Evolutionary conservation across 1,140 invertebrate genomes (phyloP).

Genomic region (Marisa cornuarietis): DNA sequence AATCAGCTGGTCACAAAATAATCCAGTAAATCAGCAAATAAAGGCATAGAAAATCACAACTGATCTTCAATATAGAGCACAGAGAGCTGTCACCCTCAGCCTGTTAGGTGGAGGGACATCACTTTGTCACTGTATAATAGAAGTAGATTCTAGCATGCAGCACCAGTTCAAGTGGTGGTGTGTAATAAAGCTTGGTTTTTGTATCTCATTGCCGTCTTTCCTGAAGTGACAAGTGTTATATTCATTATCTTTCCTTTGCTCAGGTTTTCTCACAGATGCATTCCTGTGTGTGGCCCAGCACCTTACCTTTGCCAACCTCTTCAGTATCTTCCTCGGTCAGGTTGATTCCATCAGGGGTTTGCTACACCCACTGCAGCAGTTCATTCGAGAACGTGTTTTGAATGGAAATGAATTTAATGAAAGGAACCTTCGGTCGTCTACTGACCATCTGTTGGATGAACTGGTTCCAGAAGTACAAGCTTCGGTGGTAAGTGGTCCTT

Average conservation of each 20-base stretch:
- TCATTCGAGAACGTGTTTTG: slow-evolving; percentile 57
- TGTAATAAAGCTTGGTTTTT: too few relatives aligned
- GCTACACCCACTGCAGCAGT: slow-evolving; percentile 53
- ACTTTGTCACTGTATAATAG: too few relatives aligned
- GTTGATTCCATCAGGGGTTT: slow-evolving; percentile 53
- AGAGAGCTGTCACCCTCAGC: too few relatives aligned
- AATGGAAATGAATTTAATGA: slow-evolving; percentile 46
- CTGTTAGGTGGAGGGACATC: too few relatives aligned
- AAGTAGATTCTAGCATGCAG: too few relatives aligned
- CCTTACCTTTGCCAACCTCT: slow-evolving; percentile 67
- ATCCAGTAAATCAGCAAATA: too few relatives aligned
- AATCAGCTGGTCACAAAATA: too few relatives aligned
- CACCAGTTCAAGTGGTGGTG: too few relatives aligned
- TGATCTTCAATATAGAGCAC: too few relatives aligned
- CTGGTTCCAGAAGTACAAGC: slow-evolving; percentile 37
- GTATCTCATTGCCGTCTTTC: too few relatives aligned
- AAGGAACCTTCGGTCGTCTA: slow-evolving; percentile 48
- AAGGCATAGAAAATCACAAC: too few relatives aligned
- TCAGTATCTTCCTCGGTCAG: slow-evolving; percentile 65
- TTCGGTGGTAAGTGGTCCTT: slow-evolving; percentile 30
- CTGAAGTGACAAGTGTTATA: too few relatives aligned
- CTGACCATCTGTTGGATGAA: slow-evolving; percentile 37
- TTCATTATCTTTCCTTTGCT: slow-evolving; percentile 33
- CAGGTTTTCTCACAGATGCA: slow-evolving; percentile 56
- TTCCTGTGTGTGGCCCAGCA: slow-evolving; percentile 55